Percentiles rank a stretch among this genome's conserved stretches.
Evolutionary conservation across 2,888 invertebrate genomes (phyloP).

Genomic region (Dicranocentrus wangi): DNA sequence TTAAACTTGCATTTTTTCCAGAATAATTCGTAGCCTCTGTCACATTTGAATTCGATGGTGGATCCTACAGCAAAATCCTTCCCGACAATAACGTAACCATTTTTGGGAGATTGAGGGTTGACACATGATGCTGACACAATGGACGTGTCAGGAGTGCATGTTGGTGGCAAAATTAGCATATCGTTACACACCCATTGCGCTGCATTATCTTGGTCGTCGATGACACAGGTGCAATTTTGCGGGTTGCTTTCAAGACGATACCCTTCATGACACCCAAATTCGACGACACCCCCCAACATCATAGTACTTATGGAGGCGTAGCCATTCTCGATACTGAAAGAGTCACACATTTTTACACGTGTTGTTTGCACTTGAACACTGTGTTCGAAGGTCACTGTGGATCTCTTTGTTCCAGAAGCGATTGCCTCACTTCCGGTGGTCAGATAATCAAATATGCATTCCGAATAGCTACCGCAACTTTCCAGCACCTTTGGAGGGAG

Average conservation of each 20-base stretch:
- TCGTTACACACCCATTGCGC: not conserved
- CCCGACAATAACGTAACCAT: constrained; percentile 20
- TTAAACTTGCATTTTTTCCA: constrained; percentile 36
- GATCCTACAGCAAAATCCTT: constrained; percentile 8
- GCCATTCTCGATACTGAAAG: constrained; percentile 25
- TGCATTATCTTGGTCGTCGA: not conserved
- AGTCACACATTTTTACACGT: constrained; percentile 23
- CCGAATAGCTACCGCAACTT: not conserved
- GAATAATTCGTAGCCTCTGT: not conserved
- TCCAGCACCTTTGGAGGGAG: constrained; percentile 10
- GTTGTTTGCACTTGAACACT: not conserved
- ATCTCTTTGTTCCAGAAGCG: constrained; percentile 28
- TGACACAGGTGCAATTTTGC: too few species aligned
- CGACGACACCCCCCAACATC: not conserved
- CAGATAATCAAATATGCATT: constrained; percentile 48
- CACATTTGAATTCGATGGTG: constrained; percentile 10
- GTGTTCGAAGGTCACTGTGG: not conserved
- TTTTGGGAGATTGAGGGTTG: not conserved
- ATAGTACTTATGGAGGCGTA: constrained; percentile 23
- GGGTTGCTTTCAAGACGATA: too few species aligned
- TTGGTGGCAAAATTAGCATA: too few species aligned
- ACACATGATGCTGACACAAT: constrained; percentile 6
- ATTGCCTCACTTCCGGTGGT: constrained; percentile 38
- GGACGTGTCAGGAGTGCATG: too few species aligned
- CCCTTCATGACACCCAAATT: constrained; percentile 16